Percentiles rank a stretch among this genome's conserved stretches.
These are phyloP conservation scores for Tor tambroides DNA, from an alignment of 2,113 vertebrate species.

Conservation along the genomic window DNA sequence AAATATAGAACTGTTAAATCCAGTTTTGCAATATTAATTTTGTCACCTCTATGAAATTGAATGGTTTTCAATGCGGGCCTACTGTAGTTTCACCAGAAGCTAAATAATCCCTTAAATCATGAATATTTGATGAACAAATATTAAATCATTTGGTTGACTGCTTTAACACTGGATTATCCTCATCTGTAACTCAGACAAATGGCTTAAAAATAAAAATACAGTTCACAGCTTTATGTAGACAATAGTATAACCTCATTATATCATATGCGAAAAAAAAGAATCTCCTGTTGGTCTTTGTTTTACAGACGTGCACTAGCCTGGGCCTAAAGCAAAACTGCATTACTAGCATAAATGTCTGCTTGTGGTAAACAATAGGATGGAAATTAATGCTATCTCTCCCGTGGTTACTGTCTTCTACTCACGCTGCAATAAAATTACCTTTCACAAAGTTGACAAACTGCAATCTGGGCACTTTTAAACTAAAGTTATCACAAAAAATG, in stretches of 20 bases:
- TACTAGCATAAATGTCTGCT: conserved; percentile 21
- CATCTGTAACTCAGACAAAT: not conserved
- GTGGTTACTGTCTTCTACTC: conserved; percentile 32
- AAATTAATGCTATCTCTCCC: conserved; percentile 40
- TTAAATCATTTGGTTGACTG: conserved; percentile 47
- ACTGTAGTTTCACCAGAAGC: not conserved
- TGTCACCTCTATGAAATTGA: not conserved
- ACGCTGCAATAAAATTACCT: conserved; percentile 40
- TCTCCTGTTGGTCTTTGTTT: conserved; percentile 19
- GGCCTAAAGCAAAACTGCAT: conserved; percentile 30
- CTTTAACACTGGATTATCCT: conserved; percentile 9
- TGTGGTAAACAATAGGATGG: conserved; percentile 44
- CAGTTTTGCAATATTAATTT: not conserved
- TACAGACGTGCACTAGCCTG: conserved; percentile 24
- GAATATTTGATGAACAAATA: conserved; percentile 48
- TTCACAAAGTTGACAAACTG: conserved; percentile 37
- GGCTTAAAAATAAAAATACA: not conserved
- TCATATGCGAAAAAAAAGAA: not conserved
- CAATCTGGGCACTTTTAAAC: conserved; percentile 3
- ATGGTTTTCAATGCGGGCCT: not conserved
- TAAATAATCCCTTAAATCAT: conserved; percentile 11
- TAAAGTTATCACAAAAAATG: not conserved
- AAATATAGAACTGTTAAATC: not conserved
- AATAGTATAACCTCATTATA: conserved; percentile 40
- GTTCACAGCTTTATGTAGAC: not conserved